Conservation (phyloP, 2,797 vertebrate species). For the Cichlasoma orientale region DNA sequence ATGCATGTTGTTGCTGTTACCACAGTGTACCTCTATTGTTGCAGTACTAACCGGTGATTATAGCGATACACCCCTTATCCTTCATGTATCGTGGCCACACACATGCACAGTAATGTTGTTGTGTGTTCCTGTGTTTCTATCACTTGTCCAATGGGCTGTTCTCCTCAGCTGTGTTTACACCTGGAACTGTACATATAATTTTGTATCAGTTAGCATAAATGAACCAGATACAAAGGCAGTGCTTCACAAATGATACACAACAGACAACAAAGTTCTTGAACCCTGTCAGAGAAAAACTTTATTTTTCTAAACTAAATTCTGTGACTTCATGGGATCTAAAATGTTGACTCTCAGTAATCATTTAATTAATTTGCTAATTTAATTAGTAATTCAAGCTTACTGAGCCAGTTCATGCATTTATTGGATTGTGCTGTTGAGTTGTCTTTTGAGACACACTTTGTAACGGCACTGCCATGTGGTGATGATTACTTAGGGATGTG, state of each 20-base stretch:
- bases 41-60: neutral
- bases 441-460: neutral
- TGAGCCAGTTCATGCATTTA: neutral
- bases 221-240: neutral
- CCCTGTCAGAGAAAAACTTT: neutral
- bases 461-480: neutral
- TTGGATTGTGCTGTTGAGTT: neutral
- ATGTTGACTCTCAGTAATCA: neutral
- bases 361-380: neutral
- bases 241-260: too few relatives aligned
- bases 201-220: neutral
- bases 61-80: neutral
- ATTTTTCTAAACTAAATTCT: neutral
- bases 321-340: neutral
- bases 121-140: neutral
- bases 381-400: neutral
- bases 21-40: neutral
- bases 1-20: neutral
- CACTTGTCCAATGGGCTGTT: neutral
- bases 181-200: neutral
- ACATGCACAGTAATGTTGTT: neutral
- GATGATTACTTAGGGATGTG: neutral
- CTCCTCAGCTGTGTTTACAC: conserved; percentile 2
- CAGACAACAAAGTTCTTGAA: too few relatives aligned
- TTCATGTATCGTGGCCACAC: neutral